Evolutionary conservation across 2,797 vertebrate genomes (phyloP), one percentile per base, ranked within the genome.

Genomic region (Mionectes olivaceus): DNA sequence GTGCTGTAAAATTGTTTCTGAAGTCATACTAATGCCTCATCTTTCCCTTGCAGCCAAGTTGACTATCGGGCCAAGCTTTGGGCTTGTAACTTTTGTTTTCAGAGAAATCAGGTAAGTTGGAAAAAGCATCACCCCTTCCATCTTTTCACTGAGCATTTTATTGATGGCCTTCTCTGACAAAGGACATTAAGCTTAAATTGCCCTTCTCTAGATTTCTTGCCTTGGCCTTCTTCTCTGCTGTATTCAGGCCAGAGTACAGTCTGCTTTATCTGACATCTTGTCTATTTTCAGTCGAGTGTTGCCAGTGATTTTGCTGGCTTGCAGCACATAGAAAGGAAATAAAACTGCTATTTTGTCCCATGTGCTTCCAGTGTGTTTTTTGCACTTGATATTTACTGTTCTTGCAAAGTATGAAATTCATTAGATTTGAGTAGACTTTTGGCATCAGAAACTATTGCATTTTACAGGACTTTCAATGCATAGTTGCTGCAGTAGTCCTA

Each of bases 21-120:
- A 56, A 23, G 59, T 50, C 79, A 57, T 25, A 21, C 15, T 89
- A 47, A 80, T 13, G 3, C 60, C 52, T 90, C 37, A 10, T 74
- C 47, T 96, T 87, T 96, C 43, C 71, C 37, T 97, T 96, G 79
- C 96, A 99, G 99, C 96, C 99, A 99, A 91, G 98, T 99, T 71
- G 99, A 99, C 98, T 99, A 98, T 97, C 98, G 98, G 97, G 99
- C 99, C 95, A 99, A 99, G 97, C 98, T 99, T 95, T 99, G 99
- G 99, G 99, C 99, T 30, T 99, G 99, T 96, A 99, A 99, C 97
- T 99, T 99, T 97, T 99, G 99, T 97, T 99, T 99, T 95, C 99
- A 99, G 96, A 99, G 99, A 96, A 99, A 99, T 95, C 99, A 99
- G 85, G 99, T 99, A 94, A 97, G 98, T 98, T 75, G 60, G 81